These are phyloP conservation scores for Gobius niger DNA, from an alignment of 2,113 vertebrate species.

Conservation along the genomic window DNA sequence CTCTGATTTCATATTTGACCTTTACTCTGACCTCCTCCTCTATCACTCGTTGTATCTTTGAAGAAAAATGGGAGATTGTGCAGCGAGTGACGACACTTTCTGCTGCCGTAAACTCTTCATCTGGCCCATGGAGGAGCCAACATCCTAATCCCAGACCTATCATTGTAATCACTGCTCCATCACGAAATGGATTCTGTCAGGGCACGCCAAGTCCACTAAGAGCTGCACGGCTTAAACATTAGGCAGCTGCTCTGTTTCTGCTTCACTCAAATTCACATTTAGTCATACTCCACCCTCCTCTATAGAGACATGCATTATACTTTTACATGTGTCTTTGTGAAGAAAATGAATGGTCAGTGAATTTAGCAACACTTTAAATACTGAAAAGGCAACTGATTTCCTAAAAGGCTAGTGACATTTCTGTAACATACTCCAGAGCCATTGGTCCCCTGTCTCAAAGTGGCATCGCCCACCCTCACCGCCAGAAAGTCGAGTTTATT, in stretches of 20 bases:
- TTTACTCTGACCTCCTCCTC: background rate
- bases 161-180: conserved; percentile 80
- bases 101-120: conserved; percentile 68
- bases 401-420: conserved; percentile 80
- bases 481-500: conserved; percentile 96
- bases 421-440: conserved; percentile 94
- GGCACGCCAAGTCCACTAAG: conserved; percentile 79
- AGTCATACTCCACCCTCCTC: conserved; percentile 15
- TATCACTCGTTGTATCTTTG: background rate
- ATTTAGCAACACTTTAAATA: conserved; percentile 8
- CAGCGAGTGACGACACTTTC: conserved; percentile 47
- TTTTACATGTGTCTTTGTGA: conserved; percentile 38
- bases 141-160: conserved; percentile 76
- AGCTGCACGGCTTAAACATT: conserved; percentile 70
- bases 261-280: conserved; percentile 31
- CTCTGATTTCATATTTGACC: background rate
- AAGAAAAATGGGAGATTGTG: conserved; percentile 29
- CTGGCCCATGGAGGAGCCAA: conserved; percentile 62
- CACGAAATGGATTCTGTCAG: conserved; percentile 83
- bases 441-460: conserved; percentile 78
- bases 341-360: conserved; percentile 28
- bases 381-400: conserved; percentile 6
- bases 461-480: conserved; percentile 94
- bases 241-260: conserved; percentile 80
- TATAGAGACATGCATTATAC: conserved; percentile 32